phyloP scores from a whole-genome alignment of 1,140 invertebrate genomes.

The Anadara kagoshimensis region DNA sequence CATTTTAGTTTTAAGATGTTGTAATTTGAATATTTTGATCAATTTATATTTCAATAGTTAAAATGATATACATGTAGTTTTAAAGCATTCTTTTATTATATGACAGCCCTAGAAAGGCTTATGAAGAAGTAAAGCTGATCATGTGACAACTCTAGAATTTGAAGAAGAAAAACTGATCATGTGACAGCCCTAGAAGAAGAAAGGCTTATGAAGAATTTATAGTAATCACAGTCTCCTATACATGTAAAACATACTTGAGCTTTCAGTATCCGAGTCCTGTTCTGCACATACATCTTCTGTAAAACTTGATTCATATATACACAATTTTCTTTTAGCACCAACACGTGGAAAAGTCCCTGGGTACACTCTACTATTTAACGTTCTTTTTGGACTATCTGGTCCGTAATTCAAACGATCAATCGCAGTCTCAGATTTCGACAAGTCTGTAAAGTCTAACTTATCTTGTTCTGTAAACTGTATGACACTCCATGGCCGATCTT shows the following conservation, averaged over 20 bases:
- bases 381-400: constrained; percentile 18
- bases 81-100: too few relatives aligned
- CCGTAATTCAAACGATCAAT: constrained; percentile 32
- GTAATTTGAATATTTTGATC: too few relatives aligned
- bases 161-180: too few relatives aligned
- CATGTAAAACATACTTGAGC: constrained; percentile 19
- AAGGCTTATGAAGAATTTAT: too few relatives aligned
- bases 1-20: too few relatives aligned
- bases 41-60: too few relatives aligned
- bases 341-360: constrained; percentile 34
- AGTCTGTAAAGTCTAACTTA: constrained; percentile 26
- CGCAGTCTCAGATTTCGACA: constrained; percentile 39
- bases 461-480: constrained; percentile 29
- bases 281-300: not conserved
- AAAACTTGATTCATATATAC: constrained; percentile 5
- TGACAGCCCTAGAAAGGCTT: too few relatives aligned
- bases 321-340: constrained; percentile 41
- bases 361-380: not conserved
- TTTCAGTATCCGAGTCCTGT: constrained; percentile 21
- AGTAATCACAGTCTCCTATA: too few relatives aligned
- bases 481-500: constrained; percentile 42
- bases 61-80: too few relatives aligned
- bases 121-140: too few relatives aligned
- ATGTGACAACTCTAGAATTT: too few relatives aligned
- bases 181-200: too few relatives aligned